A percentile compares a stretch with the other conserved stretches of the same genome.
These are phyloP conservation scores for Epinephelus cyanopodus DNA, from an alignment of 2,113 vertebrate species.

Conservation along the genomic window DNA sequence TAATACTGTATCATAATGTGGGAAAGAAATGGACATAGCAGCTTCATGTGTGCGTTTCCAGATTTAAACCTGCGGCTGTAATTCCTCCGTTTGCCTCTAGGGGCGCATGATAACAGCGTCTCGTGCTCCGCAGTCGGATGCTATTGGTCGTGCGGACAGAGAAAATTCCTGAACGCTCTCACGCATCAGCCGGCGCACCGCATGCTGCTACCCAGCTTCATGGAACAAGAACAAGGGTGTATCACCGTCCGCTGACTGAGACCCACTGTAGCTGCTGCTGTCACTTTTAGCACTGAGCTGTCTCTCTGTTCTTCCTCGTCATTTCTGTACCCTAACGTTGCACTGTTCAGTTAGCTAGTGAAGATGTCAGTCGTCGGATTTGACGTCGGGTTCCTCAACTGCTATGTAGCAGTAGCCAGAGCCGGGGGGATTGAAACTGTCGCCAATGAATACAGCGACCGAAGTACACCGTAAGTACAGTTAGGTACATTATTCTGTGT, in stretches of 20 bases:
- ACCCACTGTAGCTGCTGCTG: constrained; percentile 36
- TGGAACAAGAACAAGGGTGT: constrained; percentile 77
- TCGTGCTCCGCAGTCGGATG: constrained; percentile 31
- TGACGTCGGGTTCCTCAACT: constrained; percentile 95
- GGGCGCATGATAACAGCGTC: background rate
- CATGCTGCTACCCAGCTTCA: constrained; percentile 76
- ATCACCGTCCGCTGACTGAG: constrained; percentile 59
- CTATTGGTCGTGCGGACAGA: constrained; percentile 60
- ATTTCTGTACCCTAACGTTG: background rate
- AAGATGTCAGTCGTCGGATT: constrained; percentile 97
- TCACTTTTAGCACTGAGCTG: constrained; percentile 21
- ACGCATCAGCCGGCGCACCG: constrained; percentile 70
- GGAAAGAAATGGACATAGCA: background rate
- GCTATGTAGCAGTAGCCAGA: constrained; percentile 96
- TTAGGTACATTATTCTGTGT: rapidly evolving
- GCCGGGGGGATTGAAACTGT: constrained; percentile 97
- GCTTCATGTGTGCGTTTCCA: background rate
- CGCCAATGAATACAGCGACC: constrained; percentile 97
- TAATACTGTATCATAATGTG: too few species aligned
- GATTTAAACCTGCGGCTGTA: background rate
- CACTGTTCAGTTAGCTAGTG: constrained; percentile 15
- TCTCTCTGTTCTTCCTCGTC: constrained; percentile 33
- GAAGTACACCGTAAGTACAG: constrained; percentile 94
- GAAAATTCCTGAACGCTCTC: constrained; percentile 77
- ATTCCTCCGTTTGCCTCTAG: background rate